Conservation (phyloP, 2,113 vertebrate species). For the Laticauda colubrina region DNA sequence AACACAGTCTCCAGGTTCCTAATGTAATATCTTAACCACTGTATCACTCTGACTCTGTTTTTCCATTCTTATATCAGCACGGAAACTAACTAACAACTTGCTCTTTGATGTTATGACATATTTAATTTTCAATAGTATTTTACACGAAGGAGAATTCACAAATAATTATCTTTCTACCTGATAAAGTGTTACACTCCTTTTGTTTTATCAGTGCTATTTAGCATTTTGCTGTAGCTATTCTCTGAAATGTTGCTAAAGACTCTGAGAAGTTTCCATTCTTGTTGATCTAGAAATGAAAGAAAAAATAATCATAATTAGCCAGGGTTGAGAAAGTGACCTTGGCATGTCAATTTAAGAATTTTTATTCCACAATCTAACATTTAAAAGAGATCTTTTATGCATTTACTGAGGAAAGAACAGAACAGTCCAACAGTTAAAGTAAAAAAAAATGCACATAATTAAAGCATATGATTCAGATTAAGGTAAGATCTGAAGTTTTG, state of each 20-base stretch:
- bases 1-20: background rate
- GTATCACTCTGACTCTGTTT: background rate
- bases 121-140: background rate
- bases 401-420: background rate
- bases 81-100: background rate
- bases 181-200: background rate
- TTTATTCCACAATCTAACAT: background rate
- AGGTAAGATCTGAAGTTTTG: background rate
- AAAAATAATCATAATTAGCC: background rate
- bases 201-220: background rate
- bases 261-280: background rate
- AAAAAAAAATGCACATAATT: background rate
- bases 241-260: background rate
- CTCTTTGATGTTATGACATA: background rate
- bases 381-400: background rate
- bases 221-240: background rate
- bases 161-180: background rate
- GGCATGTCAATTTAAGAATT: background rate
- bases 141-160: background rate
- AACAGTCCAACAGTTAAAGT: background rate
- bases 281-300: background rate
- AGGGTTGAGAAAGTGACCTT: constrained; percentile 8
- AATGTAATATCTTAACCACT: background rate
- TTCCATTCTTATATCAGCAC: background rate
- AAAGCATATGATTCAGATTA: background rate